Base-by-base conservation (phyloP, 1,140 invertebrate species). In the Meteorus sp. region DNA sequence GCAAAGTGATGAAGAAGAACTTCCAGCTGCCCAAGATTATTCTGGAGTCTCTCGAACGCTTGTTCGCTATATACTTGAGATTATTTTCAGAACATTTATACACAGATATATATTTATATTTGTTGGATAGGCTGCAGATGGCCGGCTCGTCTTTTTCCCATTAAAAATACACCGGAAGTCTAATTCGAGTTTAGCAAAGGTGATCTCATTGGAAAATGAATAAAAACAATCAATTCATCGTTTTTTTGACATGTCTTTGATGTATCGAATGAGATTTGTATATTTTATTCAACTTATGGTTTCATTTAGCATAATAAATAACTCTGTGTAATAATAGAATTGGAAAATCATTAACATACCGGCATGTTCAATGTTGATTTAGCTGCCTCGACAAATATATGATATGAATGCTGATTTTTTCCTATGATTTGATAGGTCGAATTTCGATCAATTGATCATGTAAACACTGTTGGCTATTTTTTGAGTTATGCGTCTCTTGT, bases 331-430 rank as follows among this genome's bases (percentile, higher is more conserved):
- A n/a, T n/a, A n/a, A n/a, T n/a, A n/a, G n/a, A n/a, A n/a, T n/a
- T n/a, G n/a, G n/a, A n/a, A 54, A 19, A 1, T 13, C 23, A 54
- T 37, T 33, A 63, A 78, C 76, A 22, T 78, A 78, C 76, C 76
- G 76, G 72, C 76, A 78, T 78, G 59, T 66, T 71, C 56, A 37
- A 39, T n/a, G 41, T 47, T 61, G 50, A 43, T 53, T 56, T 25
- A 56, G 55, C 47, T 41, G 61, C 59, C 39, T 64, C 50, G 2
- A 6, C 11, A n/a, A 35, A 35, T 13, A n/a, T 4, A 35, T 2
- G 13, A 35, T n/a, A 35, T 11, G 13, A 35, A n/a, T n/a, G n/a
- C n/a, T n/a, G n/a, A n/a, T n/a, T n/a, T n/a, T n/a, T n/a, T n/a
- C n/a, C n/a, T n/a, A n/a, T n/a, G n/a, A n/a, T n/a, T n/a, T n/a